Percentiles rank a stretch among this genome's conserved stretches.
Conservation (phyloP, 2,797 vertebrate species). For the Oreochromis mossambicus region DNA sequence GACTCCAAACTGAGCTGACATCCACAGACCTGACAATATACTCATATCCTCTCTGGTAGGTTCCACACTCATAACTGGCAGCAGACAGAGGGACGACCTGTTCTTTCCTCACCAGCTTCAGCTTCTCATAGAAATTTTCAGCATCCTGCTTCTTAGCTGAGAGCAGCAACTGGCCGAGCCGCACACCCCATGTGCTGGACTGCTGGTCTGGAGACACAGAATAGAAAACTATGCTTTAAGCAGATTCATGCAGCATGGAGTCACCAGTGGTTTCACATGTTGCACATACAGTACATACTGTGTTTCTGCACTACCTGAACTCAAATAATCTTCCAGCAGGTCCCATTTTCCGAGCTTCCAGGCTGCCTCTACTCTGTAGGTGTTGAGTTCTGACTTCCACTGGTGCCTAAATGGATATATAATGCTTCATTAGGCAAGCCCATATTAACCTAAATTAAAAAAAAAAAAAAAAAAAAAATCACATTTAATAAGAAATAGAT, state of each 20-base stretch:
- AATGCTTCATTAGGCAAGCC: not conserved
- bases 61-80: slow-evolving; percentile 97
- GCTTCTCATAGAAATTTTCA: slow-evolving; percentile 81
- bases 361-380: slow-evolving; percentile 95
- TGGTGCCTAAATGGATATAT: slow-evolving; percentile 75
- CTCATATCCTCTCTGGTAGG: slow-evolving; percentile 97
- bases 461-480: not conserved
- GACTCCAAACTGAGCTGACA: not conserved
- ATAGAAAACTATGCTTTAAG: not conserved
- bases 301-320: slow-evolving; percentile 76
- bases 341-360: slow-evolving; percentile 98
- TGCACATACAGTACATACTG: not conserved
- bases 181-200: slow-evolving; percentile 90
- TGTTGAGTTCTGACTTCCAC: slow-evolving; percentile 94
- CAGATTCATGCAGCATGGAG: not conserved
- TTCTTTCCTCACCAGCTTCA: slow-evolving; percentile 91
- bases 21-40: slow-evolving; percentile 88
- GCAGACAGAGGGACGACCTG: slow-evolving; percentile 97
- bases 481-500: not conserved
- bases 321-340: slow-evolving; percentile 91
- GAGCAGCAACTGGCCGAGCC: slow-evolving; percentile 88
- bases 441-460: not conserved
- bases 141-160: slow-evolving; percentile 87
- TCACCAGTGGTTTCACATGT: not conserved
- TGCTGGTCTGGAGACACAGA: slow-evolving; percentile 76